Base-by-base conservation (phyloP, 2,888 invertebrate genomes). In the Torymus aiolomorphi region DNA sequence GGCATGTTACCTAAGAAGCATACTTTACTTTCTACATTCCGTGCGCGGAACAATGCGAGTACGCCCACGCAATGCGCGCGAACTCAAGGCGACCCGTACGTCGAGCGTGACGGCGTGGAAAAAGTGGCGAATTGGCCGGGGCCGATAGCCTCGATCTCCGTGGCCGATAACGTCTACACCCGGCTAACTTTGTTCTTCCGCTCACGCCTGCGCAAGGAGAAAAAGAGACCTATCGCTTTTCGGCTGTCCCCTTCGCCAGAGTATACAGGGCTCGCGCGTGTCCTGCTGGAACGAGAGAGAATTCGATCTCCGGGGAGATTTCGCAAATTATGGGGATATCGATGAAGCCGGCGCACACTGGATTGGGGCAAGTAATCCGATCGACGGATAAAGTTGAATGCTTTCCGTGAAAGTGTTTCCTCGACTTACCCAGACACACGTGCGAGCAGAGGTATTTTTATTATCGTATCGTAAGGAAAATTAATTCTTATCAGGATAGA, bases 1-100 rank as follows among this genome's bases (percentile, higher is more conserved):
- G 52, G 77, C 70, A 78, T 80, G 85, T 89, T 89, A 87, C 89
- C 83, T 87, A 89, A 89, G 88, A 88, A 89, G 88, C 87, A 88
- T 87, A 88, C 88, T 88, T 88, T 88, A 89, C 89, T 90, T 90
- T 89, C 89, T 89, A 90, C 89, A 89, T 89, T 89, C 89, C 88
- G 85, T 82, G 80, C 84, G 80, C 84, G 86, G 83, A 88, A 89
- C 88, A 88, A 90, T 89, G 88, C 86, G 84, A 82, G 74, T 78
- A 86, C 87, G 87, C 86, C 86, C 85, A 87, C 88, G 84, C 84
- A 75, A 72, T 67, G n/a, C 49, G n/a, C 49, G 66, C 65, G 42
- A 31, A 4, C 13, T 10, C 14, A n/a, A 10, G 42, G 8, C n/a
- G 13, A n/a, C 62, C 52, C 51, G 12, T 57, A 57, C 66, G 51